phyloP scores from a whole-genome alignment of 1,140 invertebrate genomes.

The Notospermus geniculatus region DNA sequence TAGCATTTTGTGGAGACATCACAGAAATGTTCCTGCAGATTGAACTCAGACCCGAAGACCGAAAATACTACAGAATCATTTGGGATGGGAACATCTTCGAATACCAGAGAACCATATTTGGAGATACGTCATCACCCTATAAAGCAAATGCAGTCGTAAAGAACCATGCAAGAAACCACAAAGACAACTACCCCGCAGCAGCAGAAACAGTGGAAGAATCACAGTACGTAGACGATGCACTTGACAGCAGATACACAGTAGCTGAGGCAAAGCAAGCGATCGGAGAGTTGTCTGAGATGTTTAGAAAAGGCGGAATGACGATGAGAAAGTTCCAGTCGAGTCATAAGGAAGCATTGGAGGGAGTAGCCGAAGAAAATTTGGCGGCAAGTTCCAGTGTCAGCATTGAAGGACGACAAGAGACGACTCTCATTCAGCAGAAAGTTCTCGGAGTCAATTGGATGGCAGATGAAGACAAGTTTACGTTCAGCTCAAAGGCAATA shows the following conservation, averaged over 20 bases:
- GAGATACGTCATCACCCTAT: background rate
- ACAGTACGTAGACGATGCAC: background rate
- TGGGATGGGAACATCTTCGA: background rate
- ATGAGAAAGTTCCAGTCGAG: background rate
- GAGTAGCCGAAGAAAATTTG: background rate
- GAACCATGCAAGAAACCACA: background rate
- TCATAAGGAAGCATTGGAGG: background rate
- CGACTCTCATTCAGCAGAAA: too few species aligned
- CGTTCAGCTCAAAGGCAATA: too few species aligned
- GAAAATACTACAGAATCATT: background rate
- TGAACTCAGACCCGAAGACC: background rate
- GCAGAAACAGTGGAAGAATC: background rate
- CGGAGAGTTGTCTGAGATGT: background rate
- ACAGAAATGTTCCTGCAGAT: background rate
- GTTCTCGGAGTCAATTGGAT: too few species aligned
- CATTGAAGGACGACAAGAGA: too few species aligned
- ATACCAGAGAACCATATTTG: background rate
- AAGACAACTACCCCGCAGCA: background rate
- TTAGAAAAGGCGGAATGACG: background rate
- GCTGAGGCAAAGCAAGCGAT: background rate
- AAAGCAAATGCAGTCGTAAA: background rate
- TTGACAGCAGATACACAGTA: background rate
- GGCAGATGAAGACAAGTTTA: too few species aligned
- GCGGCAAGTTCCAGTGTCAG: too few species aligned
- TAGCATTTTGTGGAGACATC: background rate